Evolutionary conservation across 2,113 vertebrate species (phyloP), one percentile per base, ranked within the genome.

Genomic region (Plestiodon gilberti): DNA sequence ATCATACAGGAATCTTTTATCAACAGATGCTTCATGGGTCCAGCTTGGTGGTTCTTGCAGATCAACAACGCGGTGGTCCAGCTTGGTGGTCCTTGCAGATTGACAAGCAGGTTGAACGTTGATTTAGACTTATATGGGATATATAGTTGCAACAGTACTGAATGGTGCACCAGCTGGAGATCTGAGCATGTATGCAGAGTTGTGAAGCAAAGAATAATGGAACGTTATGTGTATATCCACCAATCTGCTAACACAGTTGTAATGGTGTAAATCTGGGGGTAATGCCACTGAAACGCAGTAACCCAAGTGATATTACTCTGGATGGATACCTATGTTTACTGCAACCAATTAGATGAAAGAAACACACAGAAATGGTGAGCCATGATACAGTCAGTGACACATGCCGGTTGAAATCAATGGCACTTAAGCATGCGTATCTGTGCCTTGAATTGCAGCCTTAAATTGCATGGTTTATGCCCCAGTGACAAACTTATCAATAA

Each of bases 1-100:
- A 90, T 91, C 91, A 93, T 91, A 57, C 40, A 82, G 70, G 65
- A 92, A 94, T 93, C 83, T 90, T 78, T 91, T 91, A 93, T 89
- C 38, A 86, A 90, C 87, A 90, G 85, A 90, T 86, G 67, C 81
- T 93, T 78, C 62, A 77, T 30, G 70, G 81, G 67, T 71, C 62
- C 82, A 90, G 91, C 88, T 91, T 87, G 83, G 88, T 22, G 33
- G 33, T 30, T 40, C 76, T 84, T 92, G 84, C 73, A 88, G 87
- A 92, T 83, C n/a, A n/a, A n/a, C n/a, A n/a, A n/a, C n/a, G n/a
- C n/a, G n/a, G n/a, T n/a, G 81, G 67, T 71, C 62, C 82, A 90
- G 91, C 88, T 91, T 87, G 83, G 88, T 22, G 33, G 33, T 30
- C 82, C 55, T 80, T 88, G 74, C 11, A 33, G 1, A 62, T 64